Evolutionary conservation across 1,140 invertebrate species (phyloP).

Genomic region (Drosophila santomea): DNA sequence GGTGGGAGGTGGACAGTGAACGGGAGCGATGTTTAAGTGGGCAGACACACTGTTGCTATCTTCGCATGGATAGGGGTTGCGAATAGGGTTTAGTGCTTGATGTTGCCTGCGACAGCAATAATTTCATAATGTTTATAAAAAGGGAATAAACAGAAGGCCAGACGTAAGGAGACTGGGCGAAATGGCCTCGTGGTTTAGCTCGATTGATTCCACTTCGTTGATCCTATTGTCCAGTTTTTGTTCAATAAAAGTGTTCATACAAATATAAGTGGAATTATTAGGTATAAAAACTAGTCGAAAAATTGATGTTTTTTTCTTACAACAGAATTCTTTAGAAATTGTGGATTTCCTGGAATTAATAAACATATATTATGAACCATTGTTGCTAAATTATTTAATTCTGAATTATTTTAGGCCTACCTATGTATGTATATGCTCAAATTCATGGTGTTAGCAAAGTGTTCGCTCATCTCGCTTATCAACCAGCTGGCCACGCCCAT

Average conservation of each 20-base stretch:
- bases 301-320: too few relatives aligned
- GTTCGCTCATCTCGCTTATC: constrained; percentile 37
- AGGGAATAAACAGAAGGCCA: constrained; percentile 31
- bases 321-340: too few relatives aligned
- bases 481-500: constrained; percentile 10
- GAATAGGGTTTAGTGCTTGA: not conserved
- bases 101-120: constrained; percentile 68
- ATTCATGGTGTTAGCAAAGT: constrained; percentile 11
- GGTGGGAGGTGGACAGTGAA: too few relatives aligned
- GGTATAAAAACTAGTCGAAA: too few relatives aligned
- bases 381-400: too few relatives aligned
- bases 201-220: not conserved
- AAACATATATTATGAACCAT: too few relatives aligned
- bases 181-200: not conserved
- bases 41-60: constrained; percentile 27
- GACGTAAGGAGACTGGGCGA: not conserved
- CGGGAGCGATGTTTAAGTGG: too few relatives aligned
- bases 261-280: too few relatives aligned
- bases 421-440: not conserved
- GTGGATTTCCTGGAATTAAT: too few relatives aligned
- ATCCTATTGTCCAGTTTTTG: constrained; percentile 2
- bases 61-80: not conserved
- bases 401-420: not conserved
- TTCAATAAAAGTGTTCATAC: not conserved
- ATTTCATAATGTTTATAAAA: constrained; percentile 63